A percentile compares a stretch with the other conserved stretches of the same genome.
These are phyloP conservation scores for Mycteria americana DNA, from an alignment of 2,797 vertebrate species.

Conservation along the genomic window DNA sequence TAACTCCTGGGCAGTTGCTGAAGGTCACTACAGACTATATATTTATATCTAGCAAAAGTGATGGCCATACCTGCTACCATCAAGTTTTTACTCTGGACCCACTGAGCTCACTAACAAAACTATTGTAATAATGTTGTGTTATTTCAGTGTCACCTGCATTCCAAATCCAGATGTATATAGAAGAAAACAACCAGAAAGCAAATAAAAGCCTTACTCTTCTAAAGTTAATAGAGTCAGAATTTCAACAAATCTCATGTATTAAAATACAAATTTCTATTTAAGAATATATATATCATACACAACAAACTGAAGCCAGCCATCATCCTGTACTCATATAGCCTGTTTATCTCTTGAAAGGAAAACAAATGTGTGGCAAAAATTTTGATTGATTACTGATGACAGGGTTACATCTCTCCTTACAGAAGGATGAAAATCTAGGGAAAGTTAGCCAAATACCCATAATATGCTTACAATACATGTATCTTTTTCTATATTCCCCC, in stretches of 20 bases:
- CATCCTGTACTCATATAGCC: not conserved
- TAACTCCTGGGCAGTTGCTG: rapidly evolving
- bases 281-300: not conserved
- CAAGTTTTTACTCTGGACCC: not conserved
- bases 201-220: not conserved
- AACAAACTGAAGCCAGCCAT: not conserved
- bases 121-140: not conserved
- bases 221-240: not conserved
- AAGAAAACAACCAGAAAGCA: not conserved
- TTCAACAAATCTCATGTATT: not conserved
- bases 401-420: not conserved
- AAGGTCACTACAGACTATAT: not conserved
- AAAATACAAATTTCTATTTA: not conserved
- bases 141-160: not conserved
- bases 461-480: not conserved
- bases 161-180: not conserved
- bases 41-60: not conserved
- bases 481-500: not conserved
- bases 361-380: not conserved
- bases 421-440: not conserved
- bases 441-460: not conserved
- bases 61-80: not conserved
- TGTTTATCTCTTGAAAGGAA: not conserved
- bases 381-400: not conserved
- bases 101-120: not conserved